Conservation (phyloP, 1,140 invertebrate genomes). For the Ectropis grisescens region DNA sequence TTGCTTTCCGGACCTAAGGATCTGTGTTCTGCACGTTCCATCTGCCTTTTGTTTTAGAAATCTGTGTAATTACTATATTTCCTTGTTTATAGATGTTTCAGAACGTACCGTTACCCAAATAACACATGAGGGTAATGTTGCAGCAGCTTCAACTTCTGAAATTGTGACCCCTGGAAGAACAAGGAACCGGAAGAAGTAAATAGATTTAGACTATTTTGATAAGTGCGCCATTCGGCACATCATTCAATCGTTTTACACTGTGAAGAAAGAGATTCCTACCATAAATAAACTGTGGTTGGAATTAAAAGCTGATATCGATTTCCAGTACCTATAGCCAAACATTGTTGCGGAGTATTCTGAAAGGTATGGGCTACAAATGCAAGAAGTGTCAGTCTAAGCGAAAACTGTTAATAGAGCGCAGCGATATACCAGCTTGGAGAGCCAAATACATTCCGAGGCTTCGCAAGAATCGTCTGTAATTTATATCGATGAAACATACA, state of each 20-base stretch:
- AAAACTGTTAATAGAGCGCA: constrained; percentile 1
- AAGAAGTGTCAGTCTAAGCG: constrained; percentile 2
- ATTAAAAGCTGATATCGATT: constrained; percentile 2
- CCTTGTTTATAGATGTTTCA: too few relatives aligned
- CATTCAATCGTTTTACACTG: neutral
- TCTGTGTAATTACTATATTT: constrained; percentile 1
- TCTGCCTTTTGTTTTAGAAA: too few relatives aligned
- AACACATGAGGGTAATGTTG: too few relatives aligned
- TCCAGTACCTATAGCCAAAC: constrained; percentile 1
- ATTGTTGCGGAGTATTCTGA: constrained; percentile 1
- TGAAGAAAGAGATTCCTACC: constrained; percentile 2
- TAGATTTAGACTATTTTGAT: constrained; percentile 2
- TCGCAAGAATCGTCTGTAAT: constrained; percentile 10
- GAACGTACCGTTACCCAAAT: too few relatives aligned
- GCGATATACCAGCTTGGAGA: constrained; percentile 5
- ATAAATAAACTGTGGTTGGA: constrained; percentile 2
- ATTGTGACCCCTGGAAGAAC: neutral
- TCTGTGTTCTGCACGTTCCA: too few relatives aligned
- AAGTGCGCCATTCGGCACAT: neutral
- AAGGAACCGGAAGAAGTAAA: constrained; percentile 1
- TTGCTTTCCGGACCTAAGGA: too few relatives aligned
- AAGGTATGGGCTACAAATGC: constrained; percentile 1
- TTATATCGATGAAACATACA: constrained; percentile 18
- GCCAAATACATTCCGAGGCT: constrained; percentile 10
- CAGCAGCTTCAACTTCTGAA: too few relatives aligned